These are phyloP conservation scores for Drosophila novamexicana DNA, from an alignment of 1,140 invertebrate genomes.

Conservation along the genomic window DNA sequence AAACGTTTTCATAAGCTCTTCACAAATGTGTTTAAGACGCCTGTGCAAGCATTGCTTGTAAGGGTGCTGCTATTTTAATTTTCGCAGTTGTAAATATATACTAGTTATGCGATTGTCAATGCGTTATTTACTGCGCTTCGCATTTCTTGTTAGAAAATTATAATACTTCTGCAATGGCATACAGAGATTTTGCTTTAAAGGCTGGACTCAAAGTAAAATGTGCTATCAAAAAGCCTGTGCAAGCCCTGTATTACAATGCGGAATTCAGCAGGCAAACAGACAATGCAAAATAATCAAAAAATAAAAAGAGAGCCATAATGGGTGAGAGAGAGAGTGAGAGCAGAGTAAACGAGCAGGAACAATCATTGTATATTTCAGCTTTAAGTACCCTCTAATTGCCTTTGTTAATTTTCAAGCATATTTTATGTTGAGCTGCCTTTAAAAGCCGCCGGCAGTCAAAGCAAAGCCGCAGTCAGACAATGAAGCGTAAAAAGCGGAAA, in stretches of 20 bases:
- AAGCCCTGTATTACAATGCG: not conserved
- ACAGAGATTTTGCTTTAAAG: not conserved
- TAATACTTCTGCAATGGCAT: not conserved
- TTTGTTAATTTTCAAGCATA: slow-evolving; percentile 68
- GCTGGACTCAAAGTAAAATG: not conserved
- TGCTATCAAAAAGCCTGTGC: not conserved
- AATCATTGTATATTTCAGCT: slow-evolving; percentile 49
- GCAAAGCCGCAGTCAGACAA: slow-evolving; percentile 50
- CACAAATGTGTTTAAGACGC: too few relatives aligned
- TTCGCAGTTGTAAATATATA: not conserved
- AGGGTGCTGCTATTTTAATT: too few relatives aligned
- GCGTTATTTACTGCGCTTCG: too few relatives aligned
- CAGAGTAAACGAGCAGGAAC: slow-evolving; percentile 22
- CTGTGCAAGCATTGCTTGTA: too few relatives aligned
- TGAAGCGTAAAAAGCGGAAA: slow-evolving; percentile 75
- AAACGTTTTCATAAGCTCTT: too few relatives aligned
- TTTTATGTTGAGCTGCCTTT: slow-evolving; percentile 36
- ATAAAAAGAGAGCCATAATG: not conserved
- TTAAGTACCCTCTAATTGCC: slow-evolving; percentile 71
- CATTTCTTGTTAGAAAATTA: not conserved
- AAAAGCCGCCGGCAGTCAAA: slow-evolving; percentile 27
- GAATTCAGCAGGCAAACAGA: slow-evolving; percentile 1
- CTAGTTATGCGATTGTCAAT: too few relatives aligned
- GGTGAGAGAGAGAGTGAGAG: not conserved
- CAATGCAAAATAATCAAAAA: slow-evolving; percentile 7